phyloP scores from a whole-genome alignment of 2,888 invertebrate species.

The Macrosoma leucophasiata region DNA sequence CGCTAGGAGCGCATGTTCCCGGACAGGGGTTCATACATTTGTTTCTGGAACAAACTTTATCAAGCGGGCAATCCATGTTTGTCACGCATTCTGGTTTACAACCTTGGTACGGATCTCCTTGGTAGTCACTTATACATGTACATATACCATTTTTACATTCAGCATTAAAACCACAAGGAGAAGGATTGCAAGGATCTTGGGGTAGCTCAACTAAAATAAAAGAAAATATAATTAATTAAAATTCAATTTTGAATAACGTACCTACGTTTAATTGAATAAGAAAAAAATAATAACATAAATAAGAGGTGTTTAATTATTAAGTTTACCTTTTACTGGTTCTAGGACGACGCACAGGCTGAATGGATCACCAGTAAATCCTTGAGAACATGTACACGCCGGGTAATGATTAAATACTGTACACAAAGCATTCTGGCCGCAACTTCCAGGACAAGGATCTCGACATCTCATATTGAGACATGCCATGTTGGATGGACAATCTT shows the following conservation, averaged over 20 bases:
- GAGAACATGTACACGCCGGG: slow-evolving; percentile 80
- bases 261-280: neutral
- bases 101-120: slow-evolving; percentile 83
- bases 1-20: slow-evolving; percentile 79
- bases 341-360: slow-evolving; percentile 78
- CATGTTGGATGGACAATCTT: slow-evolving; percentile 81
- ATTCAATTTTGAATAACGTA: neutral
- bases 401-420: slow-evolving; percentile 81
- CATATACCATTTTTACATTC: slow-evolving; percentile 80
- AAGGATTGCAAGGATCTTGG: slow-evolving; percentile 82
- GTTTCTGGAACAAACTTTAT: slow-evolving; percentile 82
- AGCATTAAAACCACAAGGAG: slow-evolving; percentile 81
- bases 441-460: slow-evolving; percentile 82
- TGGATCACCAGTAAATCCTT: slow-evolving; percentile 86
- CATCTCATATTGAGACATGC: slow-evolving; percentile 86
- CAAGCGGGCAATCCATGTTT: slow-evolving; percentile 81
- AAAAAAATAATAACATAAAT: slow-evolving; percentile 3
- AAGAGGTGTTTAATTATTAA: no score
- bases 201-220: slow-evolving; percentile 50
- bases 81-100: slow-evolving; percentile 87
- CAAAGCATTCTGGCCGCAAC: slow-evolving; percentile 79
- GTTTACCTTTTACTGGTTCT: slow-evolving; percentile 59
- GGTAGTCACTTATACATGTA: slow-evolving; percentile 81
- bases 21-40: slow-evolving; percentile 86
- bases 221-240: slow-evolving; percentile 1